These are phyloP conservation scores for Sinotaia quadrata DNA, from an alignment of 2,888 invertebrate genomes.

Conservation along the genomic window DNA sequence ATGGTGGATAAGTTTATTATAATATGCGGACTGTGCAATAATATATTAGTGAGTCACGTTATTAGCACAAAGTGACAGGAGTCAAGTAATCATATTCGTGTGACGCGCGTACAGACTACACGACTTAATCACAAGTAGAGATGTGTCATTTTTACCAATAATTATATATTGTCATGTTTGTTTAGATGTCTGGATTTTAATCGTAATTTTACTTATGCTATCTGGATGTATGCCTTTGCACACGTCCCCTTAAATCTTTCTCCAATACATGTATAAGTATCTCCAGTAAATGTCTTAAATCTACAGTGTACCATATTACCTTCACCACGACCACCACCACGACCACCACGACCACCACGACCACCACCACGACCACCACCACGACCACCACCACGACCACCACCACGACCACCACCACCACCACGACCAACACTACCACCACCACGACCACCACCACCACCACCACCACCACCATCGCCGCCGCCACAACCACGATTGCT, in stretches of 20 bases:
- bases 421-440: slow-evolving; percentile 17
- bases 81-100: too few species aligned
- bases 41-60: too few species aligned
- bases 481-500: neutral
- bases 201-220: too few species aligned
- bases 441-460: neutral
- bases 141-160: too few species aligned
- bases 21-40: too few species aligned
- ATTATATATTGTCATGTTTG: too few species aligned
- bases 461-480: neutral
- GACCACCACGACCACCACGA: slow-evolving; percentile 7
- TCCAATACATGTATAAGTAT: neutral
- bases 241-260: neutral
- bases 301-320: neutral
- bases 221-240: too few species aligned
- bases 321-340: neutral
- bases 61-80: too few species aligned
- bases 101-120: too few species aligned
- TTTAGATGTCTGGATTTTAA: too few species aligned
- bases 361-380: slow-evolving; percentile 15
- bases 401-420: slow-evolving; percentile 11
- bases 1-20: too few species aligned
- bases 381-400: slow-evolving; percentile 6
- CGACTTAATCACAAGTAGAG: too few species aligned
- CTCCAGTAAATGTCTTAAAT: neutral